Evolutionary conservation across 2,113 vertebrate genomes (phyloP).

Genomic region (Sterrhoptilus dennistouni): DNA sequence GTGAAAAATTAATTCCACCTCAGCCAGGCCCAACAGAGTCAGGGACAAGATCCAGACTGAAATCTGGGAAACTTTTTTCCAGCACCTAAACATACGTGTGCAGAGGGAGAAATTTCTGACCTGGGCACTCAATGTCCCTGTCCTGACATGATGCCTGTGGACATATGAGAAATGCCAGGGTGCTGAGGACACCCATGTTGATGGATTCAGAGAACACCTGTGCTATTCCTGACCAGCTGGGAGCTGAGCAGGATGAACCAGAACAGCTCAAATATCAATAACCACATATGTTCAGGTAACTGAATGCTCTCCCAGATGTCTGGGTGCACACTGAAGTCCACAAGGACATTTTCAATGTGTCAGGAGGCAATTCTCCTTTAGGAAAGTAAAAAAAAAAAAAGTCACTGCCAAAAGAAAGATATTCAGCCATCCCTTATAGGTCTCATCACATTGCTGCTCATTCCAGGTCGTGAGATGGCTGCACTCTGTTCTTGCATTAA

Average conservation of each 20-base stretch:
- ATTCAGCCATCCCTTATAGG: background rate
- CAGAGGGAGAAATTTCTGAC: background rate
- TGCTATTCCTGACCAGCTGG: background rate
- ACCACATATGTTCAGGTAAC: background rate
- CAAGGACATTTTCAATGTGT: background rate
- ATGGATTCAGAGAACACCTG: background rate
- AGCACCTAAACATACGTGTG: rapidly evolving
- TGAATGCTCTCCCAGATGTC: background rate
- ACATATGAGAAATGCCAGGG: background rate
- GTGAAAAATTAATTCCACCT: background rate
- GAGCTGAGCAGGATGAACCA: background rate
- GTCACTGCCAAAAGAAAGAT: background rate
- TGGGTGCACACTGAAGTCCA: background rate
- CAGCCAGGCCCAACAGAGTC: background rate
- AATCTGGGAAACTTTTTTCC: background rate
- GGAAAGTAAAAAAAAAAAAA: background rate
- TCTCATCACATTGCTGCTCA: background rate
- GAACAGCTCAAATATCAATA: background rate
- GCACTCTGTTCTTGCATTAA: background rate
- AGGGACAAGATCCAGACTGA: background rate
- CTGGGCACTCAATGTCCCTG: background rate
- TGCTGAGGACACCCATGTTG: background rate
- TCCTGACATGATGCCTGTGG: background rate
- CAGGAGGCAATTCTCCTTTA: background rate
- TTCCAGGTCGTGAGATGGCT: background rate